Evolutionary conservation across 2,797 vertebrate species (phyloP), one percentile per base, ranked within the genome.

Genomic region (Lepus townsendii): DNA sequence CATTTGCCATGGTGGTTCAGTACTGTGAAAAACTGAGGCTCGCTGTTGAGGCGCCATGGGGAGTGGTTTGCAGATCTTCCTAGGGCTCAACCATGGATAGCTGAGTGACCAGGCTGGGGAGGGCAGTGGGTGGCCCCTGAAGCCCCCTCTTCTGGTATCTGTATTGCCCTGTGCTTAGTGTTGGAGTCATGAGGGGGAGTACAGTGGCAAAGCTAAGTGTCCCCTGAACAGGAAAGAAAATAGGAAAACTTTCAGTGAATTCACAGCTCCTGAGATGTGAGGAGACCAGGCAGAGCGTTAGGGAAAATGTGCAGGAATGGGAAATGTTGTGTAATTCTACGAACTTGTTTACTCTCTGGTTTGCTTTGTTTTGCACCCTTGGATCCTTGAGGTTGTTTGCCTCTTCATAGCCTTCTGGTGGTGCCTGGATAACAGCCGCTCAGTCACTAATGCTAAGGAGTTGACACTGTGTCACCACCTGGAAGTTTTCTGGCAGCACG

Each of bases 1-100:
- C 54, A 0, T 26, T 85, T 68, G 47, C 68, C 35, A 19, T n/a
- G 47, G 47, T 24, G 35, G 60, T 30, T 42, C 12, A 5, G 60
- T 30, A 22, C 52, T 38, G 50, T 5, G 22, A 10, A n/a, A n/a
- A n/a, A 22, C 78, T 24, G 50, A 8, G 0, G 0, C 1, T n/a
- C 52, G 7, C 14, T 30, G 32, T 63, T 5, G 73, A 8, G 17
- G 26, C 24, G 2, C 60, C 7, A 0, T 5, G 14, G 32, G 24
- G n/a, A 27, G 60, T 20, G 27, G 27, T 63, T 47, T 65, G 24
- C 50, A 57, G 30, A n/a, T 17, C 60, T 47, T 24, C 32, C 2
- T 4, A 42, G 73, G 10, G 24, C 57, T 54, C 16, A 3, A 50
- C 54, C 54, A 27, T 2, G 0, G 9, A 26, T 38, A 16, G 7